phyloP scores from a whole-genome alignment of 2,888 invertebrate species.

The Spialia ferax region DNA sequence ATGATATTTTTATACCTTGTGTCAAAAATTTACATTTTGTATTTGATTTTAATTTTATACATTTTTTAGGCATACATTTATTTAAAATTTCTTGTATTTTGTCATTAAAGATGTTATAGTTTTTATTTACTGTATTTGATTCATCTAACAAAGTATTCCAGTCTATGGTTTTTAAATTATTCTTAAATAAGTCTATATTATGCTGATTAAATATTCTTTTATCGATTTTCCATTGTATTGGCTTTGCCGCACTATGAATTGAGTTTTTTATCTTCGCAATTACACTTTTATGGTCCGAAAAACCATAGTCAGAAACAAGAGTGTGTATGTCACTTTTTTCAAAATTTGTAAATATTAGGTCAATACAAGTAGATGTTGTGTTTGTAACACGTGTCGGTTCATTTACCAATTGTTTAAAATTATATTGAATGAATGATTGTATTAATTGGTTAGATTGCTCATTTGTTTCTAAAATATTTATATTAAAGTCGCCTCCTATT shows the following conservation, averaged over 20 bases:
- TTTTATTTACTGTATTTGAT: too few relatives aligned
- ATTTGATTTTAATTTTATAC: background rate
- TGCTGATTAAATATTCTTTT: background rate
- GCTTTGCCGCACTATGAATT: background rate
- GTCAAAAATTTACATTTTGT: background rate
- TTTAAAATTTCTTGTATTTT: too few relatives aligned
- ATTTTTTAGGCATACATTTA: too few relatives aligned
- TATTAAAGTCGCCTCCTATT: too few relatives aligned
- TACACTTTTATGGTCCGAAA: background rate
- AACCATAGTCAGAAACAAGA: background rate
- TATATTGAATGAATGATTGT: too few relatives aligned
- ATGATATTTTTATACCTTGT: background rate
- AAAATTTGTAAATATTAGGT: background rate
- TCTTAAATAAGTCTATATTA: background rate
- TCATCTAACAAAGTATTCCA: too few relatives aligned
- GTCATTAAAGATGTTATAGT: too few relatives aligned
- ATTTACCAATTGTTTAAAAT: too few relatives aligned
- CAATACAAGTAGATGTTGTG: background rate
- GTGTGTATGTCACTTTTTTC: too few relatives aligned
- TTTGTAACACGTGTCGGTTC: too few relatives aligned
- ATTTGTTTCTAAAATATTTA: too few relatives aligned
- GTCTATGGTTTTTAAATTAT: background rate
- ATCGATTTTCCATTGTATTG: background rate
- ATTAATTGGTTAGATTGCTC: too few relatives aligned
- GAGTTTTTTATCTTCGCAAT: background rate